Conservation (phyloP, 1,140 invertebrate species). For the Zaprionus ornatus region DNA sequence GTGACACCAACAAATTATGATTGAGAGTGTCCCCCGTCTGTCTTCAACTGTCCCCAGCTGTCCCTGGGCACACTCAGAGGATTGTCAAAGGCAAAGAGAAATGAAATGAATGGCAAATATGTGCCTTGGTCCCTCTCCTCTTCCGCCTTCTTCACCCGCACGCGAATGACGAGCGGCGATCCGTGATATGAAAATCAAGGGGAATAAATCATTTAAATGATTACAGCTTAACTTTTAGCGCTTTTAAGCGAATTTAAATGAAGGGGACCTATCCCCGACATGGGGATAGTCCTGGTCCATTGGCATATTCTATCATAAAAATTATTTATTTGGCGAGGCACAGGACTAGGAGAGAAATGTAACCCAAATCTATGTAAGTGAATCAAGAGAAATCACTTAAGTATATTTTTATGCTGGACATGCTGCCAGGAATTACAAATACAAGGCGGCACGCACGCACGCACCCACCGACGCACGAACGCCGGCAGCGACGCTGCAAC, state of each 20-base stretch:
- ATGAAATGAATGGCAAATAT: constrained; percentile 21
- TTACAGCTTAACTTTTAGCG: constrained; percentile 81
- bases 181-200: constrained; percentile 77
- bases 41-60: not conserved
- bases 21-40: constrained; percentile 62
- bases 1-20: constrained; percentile 81
- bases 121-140: not conserved
- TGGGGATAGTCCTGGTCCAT: not conserved
- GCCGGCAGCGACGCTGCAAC: not conserved
- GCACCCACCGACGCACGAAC: constrained; percentile 4
- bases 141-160: not conserved
- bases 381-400: constrained; percentile 82
- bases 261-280: constrained; percentile 34
- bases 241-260: constrained; percentile 82
- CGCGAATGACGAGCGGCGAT: constrained; percentile 60
- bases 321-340: constrained; percentile 71
- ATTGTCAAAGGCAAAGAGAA: constrained; percentile 26
- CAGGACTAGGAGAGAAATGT: constrained; percentile 65
- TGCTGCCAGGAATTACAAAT: constrained; percentile 81
- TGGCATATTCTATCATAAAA: constrained; percentile 64
- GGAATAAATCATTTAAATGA: constrained; percentile 82
- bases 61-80: constrained; percentile 10
- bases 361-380: constrained; percentile 82
- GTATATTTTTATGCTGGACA: constrained; percentile 82
- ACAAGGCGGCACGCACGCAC: constrained; percentile 69